phyloP scores from a whole-genome alignment of 2,113 vertebrate genomes.

The Merops nubicus region DNA sequence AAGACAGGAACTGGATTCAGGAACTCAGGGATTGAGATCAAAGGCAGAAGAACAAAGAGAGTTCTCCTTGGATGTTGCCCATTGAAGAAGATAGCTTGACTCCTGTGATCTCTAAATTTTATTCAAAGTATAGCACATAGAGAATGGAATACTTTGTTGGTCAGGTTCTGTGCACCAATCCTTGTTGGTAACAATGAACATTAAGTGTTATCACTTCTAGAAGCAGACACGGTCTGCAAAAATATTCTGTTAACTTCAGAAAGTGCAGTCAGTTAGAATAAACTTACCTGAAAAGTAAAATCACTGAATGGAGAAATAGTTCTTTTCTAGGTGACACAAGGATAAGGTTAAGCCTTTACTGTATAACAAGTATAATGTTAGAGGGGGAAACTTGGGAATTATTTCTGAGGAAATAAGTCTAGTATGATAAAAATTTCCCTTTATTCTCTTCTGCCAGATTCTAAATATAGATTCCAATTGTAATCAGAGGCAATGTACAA shows the following conservation, averaged over 20 bases:
- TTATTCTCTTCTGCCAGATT: neutral
- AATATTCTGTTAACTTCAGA: neutral
- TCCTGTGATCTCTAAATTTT: neutral
- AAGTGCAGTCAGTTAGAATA: neutral
- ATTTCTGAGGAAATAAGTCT: neutral
- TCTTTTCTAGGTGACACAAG: neutral
- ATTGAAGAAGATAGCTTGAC: neutral
- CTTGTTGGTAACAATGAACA: neutral
- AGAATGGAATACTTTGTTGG: neutral
- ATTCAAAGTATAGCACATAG: neutral
- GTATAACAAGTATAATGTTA: neutral
- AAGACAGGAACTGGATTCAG: neutral
- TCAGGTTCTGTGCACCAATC: neutral
- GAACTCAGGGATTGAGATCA: neutral
- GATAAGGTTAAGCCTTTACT: neutral
- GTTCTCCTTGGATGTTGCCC: neutral
- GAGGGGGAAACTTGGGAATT: neutral
- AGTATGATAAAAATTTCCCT: accelerated
- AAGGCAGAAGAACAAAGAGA: neutral
- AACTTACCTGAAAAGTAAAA: neutral
- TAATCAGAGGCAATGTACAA: neutral
- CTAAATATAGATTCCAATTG: neutral
- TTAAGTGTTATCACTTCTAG: neutral
- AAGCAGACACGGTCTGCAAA: neutral
- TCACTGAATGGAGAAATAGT: neutral